phyloP scores from a whole-genome alignment of 2,888 invertebrate genomes.

The Epirrhoe alternata region DNA sequence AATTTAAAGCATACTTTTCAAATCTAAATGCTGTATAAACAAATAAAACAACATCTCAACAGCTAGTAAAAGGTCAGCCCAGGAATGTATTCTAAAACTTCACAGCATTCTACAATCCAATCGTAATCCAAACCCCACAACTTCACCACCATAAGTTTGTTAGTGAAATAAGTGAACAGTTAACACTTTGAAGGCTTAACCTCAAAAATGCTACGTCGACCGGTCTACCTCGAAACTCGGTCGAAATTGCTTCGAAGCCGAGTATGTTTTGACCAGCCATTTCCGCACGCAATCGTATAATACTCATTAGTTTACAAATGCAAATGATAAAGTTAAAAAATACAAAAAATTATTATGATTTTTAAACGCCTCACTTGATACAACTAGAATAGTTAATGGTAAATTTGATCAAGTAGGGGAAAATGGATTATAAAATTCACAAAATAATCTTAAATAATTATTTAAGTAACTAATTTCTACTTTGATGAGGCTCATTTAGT shows the following conservation, averaged over 20 bases:
- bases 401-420: too few relatives aligned
- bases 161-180: constrained; percentile 44
- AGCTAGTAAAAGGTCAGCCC: constrained; percentile 1
- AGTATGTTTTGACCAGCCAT: constrained; percentile 1
- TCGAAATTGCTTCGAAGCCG: constrained; percentile 31
- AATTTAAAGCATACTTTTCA: too few relatives aligned
- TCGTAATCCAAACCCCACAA: constrained; percentile 22
- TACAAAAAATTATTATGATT: too few relatives aligned
- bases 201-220: constrained; percentile 38
- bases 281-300: neutral
- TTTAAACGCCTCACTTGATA: too few relatives aligned
- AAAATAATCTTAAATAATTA: too few relatives aligned
- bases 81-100: constrained; percentile 14
- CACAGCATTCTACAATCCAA: constrained; percentile 16
- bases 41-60: constrained; percentile 1
- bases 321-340: too few relatives aligned
- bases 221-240: constrained; percentile 25
- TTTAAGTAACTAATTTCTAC: too few relatives aligned
- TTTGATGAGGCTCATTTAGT: too few relatives aligned
- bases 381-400: too few relatives aligned
- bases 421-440: too few relatives aligned
- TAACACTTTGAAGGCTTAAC: constrained; percentile 35
- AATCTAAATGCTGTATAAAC: neutral
- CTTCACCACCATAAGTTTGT: constrained; percentile 29
- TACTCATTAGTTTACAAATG: neutral